These are phyloP conservation scores for Phaonia tiefii DNA, from an alignment of 2,888 invertebrate genomes.

Conservation along the genomic window DNA sequence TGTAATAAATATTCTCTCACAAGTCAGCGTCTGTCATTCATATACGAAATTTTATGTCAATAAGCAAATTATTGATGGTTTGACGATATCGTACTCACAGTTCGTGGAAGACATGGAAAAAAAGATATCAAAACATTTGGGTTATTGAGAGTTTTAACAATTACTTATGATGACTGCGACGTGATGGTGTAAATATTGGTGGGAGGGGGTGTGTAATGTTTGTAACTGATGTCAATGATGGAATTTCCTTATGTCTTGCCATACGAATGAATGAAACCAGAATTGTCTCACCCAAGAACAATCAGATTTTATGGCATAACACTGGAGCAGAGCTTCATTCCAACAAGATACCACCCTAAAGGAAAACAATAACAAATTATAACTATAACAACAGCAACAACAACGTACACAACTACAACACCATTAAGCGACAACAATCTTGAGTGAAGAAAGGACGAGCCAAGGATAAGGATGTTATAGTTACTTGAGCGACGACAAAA, in stretches of 20 bases:
- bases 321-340: background rate
- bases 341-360: slow-evolving; percentile 7
- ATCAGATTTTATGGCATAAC: slow-evolving; percentile 44
- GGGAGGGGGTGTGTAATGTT: background rate
- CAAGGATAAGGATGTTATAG: background rate
- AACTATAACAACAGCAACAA: slow-evolving; percentile 14
- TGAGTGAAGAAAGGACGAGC: slow-evolving; percentile 30
- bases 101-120: background rate
- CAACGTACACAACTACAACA: background rate
- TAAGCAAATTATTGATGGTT: slow-evolving; percentile 33
- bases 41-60: background rate
- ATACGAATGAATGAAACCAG: background rate
- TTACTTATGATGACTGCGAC: slow-evolving; percentile 12
- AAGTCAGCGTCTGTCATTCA: background rate
- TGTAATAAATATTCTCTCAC: too few species aligned
- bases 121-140: slow-evolving; percentile 57
- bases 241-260: background rate
- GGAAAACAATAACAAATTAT: slow-evolving; percentile 17
- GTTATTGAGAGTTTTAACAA: slow-evolving; percentile 43
- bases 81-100: slow-evolving; percentile 16
- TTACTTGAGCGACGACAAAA: slow-evolving; percentile 14
- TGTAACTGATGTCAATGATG: background rate
- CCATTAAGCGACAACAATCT: slow-evolving; percentile 7
- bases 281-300: slow-evolving; percentile 48
- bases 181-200: background rate